Base-by-base conservation (phyloP, 2,113 vertebrate genomes). In the Datnioides undecimradiatus region DNA sequence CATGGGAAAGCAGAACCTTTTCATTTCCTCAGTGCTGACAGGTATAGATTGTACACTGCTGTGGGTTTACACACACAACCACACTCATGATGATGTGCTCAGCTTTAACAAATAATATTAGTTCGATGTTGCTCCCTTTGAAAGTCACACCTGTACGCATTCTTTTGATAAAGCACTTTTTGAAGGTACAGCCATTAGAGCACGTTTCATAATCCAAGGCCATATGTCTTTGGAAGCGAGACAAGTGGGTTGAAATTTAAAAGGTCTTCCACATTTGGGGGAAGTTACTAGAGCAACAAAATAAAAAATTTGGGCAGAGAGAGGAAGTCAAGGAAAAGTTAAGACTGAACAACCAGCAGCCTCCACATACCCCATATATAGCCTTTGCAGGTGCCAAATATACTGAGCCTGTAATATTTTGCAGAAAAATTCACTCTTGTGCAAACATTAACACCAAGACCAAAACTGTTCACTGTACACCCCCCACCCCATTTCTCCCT, bases 21-120 rank as follows among this genome's bases (percentile, higher is more conserved):
- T 82, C 67, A 76, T 76, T 85, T 77, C 40, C 58, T 57, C 51
- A 4, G 70, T 25, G 83, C 62, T 83, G 79, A 80, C 80, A 80
- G 81, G 54, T 73, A 68, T 19, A 5, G n/a, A 80, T 38, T 54
- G 49, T 31, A 19, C 6, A 5, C 63, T 2, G 17, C 34, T 10
- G 46, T n/a, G n/a, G n/a, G n/a, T n/a, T n/a, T 41, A 25, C 65
- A 27, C 57, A 58, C 51, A 17, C 36, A 27, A 21, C 14, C 55
- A 33, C 59, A 51, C 7, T 4, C 19, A 38, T n/a, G 34, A 63
- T 25, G 38, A 78, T 17, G 43, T 10, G 19, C 63, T 49, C 9
- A 6, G n/a, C 25, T 33, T 27, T 46, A 21, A 33, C 14, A 58
- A 13, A 23, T 25, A 27, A 52, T 29, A 19, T 8, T 49, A 65